A percentile compares a stretch with the other conserved stretches of the same genome.
phyloP scores from a whole-genome alignment of 2,888 invertebrate species.

The Parelbella ahira region DNA sequence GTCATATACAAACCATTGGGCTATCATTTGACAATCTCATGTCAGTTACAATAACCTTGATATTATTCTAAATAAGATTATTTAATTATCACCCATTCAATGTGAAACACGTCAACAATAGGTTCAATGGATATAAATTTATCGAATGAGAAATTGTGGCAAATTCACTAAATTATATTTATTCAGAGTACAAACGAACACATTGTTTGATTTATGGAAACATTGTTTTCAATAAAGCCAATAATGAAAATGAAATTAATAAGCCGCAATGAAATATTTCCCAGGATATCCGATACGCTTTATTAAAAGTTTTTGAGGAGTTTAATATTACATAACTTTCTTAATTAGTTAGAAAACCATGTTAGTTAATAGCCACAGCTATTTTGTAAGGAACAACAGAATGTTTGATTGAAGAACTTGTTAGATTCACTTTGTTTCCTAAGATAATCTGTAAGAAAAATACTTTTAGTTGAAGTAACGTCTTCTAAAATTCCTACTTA shows the following conservation, averaged over 20 bases:
- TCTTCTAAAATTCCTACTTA: too few relatives aligned
- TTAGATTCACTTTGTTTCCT: background rate
- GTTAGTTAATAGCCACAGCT: constrained; percentile 6
- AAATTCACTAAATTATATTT: background rate
- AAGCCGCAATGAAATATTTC: too few relatives aligned
- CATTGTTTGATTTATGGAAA: constrained; percentile 1
- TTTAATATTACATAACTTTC: constrained; percentile 5
- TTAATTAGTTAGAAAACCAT: constrained; percentile 9
- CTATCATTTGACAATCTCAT: too few relatives aligned
- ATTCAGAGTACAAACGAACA: background rate
- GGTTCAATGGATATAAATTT: constrained; percentile 2
- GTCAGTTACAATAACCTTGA: too few relatives aligned
- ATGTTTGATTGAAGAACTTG: too few relatives aligned
- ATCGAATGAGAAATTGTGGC: constrained; percentile 2
- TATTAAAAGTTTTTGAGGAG: too few relatives aligned
- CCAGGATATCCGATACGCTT: too few relatives aligned
- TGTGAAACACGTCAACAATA: background rate
- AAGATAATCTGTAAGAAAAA: too few relatives aligned
- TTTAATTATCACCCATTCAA: background rate
- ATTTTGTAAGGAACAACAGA: background rate
- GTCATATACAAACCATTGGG: too few relatives aligned
- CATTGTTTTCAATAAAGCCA: too few relatives aligned
- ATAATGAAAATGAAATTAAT: too few relatives aligned
- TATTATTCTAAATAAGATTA: background rate
- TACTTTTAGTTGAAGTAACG: too few relatives aligned